Base-by-base conservation (phyloP, 1,140 invertebrate genomes). In the Parasteatoda tepidariorum region DNA sequence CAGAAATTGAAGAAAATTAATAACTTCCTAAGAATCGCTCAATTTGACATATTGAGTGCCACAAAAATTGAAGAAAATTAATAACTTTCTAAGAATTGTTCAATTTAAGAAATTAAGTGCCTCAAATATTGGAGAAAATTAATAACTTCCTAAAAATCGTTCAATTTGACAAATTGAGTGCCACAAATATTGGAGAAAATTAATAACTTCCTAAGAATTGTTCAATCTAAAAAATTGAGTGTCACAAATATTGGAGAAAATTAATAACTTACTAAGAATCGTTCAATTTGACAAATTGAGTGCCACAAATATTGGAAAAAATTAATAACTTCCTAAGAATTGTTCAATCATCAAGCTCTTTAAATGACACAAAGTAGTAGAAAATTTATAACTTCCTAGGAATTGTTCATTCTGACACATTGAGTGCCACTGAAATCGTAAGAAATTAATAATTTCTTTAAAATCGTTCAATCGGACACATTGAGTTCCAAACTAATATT, bases 191-290 rank as follows among this genome's bases (percentile, higher is more conserved):
- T 26, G 6, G 59, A 22, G 26, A 62, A 2, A 62, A 62, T 11
- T 22, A 18, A 62, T 24, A 62, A 62, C 11, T 18, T 22, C 59
- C 26, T 9, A 62, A 62, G 1, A 18, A 22, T 62, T 2, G 24
- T 11, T 62, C 18, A 62, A 24, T 24, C 11, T 9, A n/a, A 6
- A 18, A 62, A 62, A 62, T 26, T 62, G n/a, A n/a, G n/a, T n/a
- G n/a, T n/a, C n/a, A n/a, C 95, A 96, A 87, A 9, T 91, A 91
- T 86, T 79, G 9, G 38, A 57, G 2, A 31, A 34, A 31, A 28
- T 0, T 6, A 59, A 6, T 54, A 22, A 22, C 11, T 2, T 11
- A 2, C 26, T 62, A 62, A 24, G 26, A 26, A 18, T 22, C 18
- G 26, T 48, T 7, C 26, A n/a, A n/a, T n/a, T n/a, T n/a, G n/a